Evolutionary conservation across 35 echinoderm and acorn worm genomes (phyloP).

Genomic region (Ophiothrix spiculata): DNA sequence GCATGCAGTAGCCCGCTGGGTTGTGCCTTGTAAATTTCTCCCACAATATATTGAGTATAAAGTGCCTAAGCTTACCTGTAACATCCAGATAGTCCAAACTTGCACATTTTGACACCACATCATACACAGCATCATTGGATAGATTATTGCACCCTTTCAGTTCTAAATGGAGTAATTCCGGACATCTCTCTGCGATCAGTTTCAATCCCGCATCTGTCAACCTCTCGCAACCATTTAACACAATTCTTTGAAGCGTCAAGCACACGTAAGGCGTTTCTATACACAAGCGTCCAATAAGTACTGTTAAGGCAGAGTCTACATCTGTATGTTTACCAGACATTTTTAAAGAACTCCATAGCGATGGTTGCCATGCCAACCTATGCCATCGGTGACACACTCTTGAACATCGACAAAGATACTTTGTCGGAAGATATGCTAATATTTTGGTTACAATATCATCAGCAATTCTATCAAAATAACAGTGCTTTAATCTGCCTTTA

Average conservation of each 20-base stretch:
- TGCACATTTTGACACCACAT: slow-evolving; percentile 87
- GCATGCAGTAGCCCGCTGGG: too few relatives aligned
- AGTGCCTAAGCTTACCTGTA: slow-evolving; percentile 89
- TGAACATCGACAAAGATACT: slow-evolving; percentile 73
- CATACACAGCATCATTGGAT: slow-evolving; percentile 89
- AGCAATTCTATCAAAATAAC: slow-evolving; percentile 66
- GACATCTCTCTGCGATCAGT: slow-evolving; percentile 67
- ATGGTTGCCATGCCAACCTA: slow-evolving; percentile 80
- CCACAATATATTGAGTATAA: too few relatives aligned
- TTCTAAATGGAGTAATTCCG: slow-evolving; percentile 83
- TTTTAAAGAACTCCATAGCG: slow-evolving; percentile 74
- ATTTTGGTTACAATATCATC: slow-evolving; percentile 84
- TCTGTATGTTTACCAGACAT: slow-evolving; percentile 56
- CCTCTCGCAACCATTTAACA: slow-evolving; percentile 82
- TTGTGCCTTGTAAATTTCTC: too few relatives aligned
- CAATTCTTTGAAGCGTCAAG: slow-evolving; percentile 66
- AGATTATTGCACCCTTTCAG: slow-evolving; percentile 79
- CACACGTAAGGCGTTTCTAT: slow-evolving; percentile 91
- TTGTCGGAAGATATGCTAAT: slow-evolving; percentile 91
- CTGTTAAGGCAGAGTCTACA: slow-evolving; percentile 66
- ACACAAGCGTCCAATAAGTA: slow-evolving; percentile 78
- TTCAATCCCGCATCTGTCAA: slow-evolving; percentile 67
- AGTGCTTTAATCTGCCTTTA: slow-evolving; percentile 3
- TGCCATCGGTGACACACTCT: slow-evolving; percentile 84
- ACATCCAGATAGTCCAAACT: slow-evolving; percentile 90